A percentile compares a stretch with the other conserved stretches of the same genome.
phyloP scores from a whole-genome alignment of 2,888 invertebrate species.

The Ichneumoninae sp. region DNA sequence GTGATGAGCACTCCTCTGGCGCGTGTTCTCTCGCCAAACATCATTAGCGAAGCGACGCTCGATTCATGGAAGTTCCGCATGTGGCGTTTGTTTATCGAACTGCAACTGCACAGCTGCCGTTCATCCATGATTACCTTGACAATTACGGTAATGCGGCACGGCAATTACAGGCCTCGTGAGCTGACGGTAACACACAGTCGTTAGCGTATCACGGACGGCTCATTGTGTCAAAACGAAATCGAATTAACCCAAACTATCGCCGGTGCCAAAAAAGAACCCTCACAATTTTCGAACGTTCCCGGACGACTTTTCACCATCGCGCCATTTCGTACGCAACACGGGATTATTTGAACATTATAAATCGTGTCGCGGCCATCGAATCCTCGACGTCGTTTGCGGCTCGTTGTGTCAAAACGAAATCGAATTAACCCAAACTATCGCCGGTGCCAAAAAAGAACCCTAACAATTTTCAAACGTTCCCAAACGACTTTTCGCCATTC shows the following conservation, averaged over 20 bases:
- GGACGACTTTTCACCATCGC: too few relatives aligned
- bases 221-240: not conserved
- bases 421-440: not conserved
- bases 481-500: too few relatives aligned
- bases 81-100: conserved; percentile 14
- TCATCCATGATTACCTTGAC: not conserved
- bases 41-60: conserved; percentile 43
- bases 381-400: conserved; percentile 21
- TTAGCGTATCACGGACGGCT: not conserved
- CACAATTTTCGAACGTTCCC: not conserved
- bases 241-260: not conserved
- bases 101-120: not conserved
- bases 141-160: not conserved
- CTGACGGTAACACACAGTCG: not conserved
- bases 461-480: not conserved
- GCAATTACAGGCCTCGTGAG: not conserved
- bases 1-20: conserved; percentile 4
- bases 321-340: not conserved
- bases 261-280: not conserved
- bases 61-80: conserved; percentile 14
- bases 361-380: not conserved
- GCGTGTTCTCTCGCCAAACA: conserved; percentile 56
- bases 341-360: not conserved
- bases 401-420: not conserved
- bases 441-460: not conserved